Evolutionary conservation across 2,888 invertebrate genomes (phyloP), one percentile per base, ranked within the genome.

Genomic region (Drosophila neotestacea): DNA sequence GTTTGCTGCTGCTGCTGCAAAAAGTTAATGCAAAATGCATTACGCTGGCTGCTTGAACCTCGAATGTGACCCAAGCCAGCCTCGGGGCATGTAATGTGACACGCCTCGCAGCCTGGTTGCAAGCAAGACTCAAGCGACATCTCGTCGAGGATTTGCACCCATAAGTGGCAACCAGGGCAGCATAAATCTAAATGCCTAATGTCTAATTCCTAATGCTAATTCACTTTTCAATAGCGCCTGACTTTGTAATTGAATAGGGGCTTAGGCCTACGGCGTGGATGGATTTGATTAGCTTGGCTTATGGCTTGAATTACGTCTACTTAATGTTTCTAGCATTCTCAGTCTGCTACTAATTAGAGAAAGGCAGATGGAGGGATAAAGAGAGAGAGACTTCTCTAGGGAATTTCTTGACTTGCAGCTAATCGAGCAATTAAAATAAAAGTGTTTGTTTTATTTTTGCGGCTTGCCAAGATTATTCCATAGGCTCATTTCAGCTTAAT

Each of bases 11-110:
- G 61, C 58, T 39, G 47, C 22, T 34, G 44, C 38, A 48, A 67
- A 73, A 79, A 66, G 85, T 85, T 85, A 85, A 85, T 85, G 85
- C 72, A 85, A 82, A 85, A 86, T 86, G 85, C 88, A 86, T 89
- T 88, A 89, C 85, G 73, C 76, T 73, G 48, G 52, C 79, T 73
- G 77, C 89, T 85, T 89, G 88, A 85, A 88, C 84, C 74, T 69
- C 39, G 65, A 48, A 55, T 72, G 71, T 70, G 75, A 73, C 73
- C 74, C 71, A 81, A 69, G 71, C 61, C 77, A 75, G 88, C 75
- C 73, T 42, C 65, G 63, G 83, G 48, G 56, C 61, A 61, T 71
- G 89, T 71, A 81, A 81, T 71, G 48, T 73, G 77, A 81, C 62
- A 77, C 78, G 71, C 59, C 66, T 42, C 32, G 70, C 50, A 63